These are phyloP conservation scores for Nymphalis urticae DNA, from an alignment of 2,888 invertebrate genomes.

Conservation along the genomic window DNA sequence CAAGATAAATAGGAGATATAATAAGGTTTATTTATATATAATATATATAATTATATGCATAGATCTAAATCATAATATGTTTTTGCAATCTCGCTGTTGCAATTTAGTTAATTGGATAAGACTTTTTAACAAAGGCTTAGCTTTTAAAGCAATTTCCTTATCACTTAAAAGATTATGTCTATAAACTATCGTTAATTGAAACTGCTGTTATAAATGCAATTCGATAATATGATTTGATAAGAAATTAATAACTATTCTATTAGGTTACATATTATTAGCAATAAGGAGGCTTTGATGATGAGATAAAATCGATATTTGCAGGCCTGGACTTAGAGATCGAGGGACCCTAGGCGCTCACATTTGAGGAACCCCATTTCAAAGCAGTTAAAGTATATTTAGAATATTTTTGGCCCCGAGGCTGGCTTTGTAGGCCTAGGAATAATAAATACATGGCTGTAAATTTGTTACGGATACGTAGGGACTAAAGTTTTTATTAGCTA, in stretches of 20 bases:
- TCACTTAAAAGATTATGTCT: constrained; percentile 22
- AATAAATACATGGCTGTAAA: too few relatives aligned
- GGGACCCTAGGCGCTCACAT: too few relatives aligned
- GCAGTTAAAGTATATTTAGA: too few relatives aligned
- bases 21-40: background rate
- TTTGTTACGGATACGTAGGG: too few relatives aligned
- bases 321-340: too few relatives aligned
- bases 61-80: constrained; percentile 17
- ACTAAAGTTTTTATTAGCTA: too few relatives aligned
- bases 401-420: too few relatives aligned
- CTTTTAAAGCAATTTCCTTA: constrained; percentile 27
- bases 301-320: background rate
- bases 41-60: background rate
- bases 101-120: constrained; percentile 28
- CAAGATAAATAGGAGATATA: background rate
- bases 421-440: too few relatives aligned
- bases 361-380: too few relatives aligned
- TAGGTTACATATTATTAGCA: constrained; percentile 11
- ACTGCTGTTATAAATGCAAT: constrained; percentile 24
- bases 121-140: constrained; percentile 28
- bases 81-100: constrained; percentile 18
- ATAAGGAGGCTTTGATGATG: background rate
- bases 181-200: constrained; percentile 30
- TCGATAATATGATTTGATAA: constrained; percentile 26
- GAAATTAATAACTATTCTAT: constrained; percentile 26